Base-by-base conservation (phyloP, 2,888 invertebrate species). In the Ptilodon capucinus region DNA sequence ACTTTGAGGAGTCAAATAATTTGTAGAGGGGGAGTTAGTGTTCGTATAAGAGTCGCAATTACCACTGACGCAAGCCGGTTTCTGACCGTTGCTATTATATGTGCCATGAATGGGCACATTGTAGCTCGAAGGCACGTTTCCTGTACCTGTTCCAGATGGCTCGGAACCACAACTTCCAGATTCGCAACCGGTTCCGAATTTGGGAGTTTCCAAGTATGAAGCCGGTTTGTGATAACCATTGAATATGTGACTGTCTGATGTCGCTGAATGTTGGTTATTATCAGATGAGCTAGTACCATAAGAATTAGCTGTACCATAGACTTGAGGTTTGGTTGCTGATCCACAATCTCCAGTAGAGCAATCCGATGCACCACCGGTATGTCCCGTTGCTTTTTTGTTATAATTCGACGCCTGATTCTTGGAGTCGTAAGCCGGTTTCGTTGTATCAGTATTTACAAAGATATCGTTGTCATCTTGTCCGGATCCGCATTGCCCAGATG, bases 151-250 rank as follows among this genome's bases (percentile, higher is more conserved):
- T 13, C 47, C 44, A 35, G 45, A 28, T 35, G 51, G 36, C 39
- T 38, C 42, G 7, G 40, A 39, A 30, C 48, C 48, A 61, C 81
- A 80, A 44, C 66, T 66, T 25, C 63, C 68, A 3, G 59, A 57
- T 6, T 48, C 54, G 32, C 72, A 74, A 38, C 50, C 54, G 32
- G 61, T 42, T 42, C 56, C 73, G 44, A 72, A 46, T 64, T 82
- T 83, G 13, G 88, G 86, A 16, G 79, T 64, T 48, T 76, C 77
- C 46, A 86, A 73, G 54, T 74, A 57, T 46, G 53, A 60, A 19
- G 76, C 59, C n/a, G 87, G 84, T 60, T 69, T 68, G 47, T 63
- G 68, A 30, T 62, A 53, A 28, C 49, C 54, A 28, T 57, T 42
- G 18, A 48, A 51, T 35, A 64, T 21, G 35, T 51, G 67, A 30